Evolutionary conservation across 1,140 invertebrate genomes (phyloP).

Genomic region (Chionoecetes opilio): DNA sequence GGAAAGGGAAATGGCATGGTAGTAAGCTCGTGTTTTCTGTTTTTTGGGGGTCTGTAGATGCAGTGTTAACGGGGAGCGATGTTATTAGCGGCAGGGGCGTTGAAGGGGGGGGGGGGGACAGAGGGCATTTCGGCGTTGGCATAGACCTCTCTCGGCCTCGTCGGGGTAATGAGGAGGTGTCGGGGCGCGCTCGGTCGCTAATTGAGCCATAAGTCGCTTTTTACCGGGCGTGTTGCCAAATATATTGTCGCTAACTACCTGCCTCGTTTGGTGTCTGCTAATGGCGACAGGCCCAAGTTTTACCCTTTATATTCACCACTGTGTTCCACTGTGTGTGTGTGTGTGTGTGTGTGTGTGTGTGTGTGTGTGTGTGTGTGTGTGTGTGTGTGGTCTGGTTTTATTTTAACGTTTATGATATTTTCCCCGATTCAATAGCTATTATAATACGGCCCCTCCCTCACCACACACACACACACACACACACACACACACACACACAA

Average conservation of each 20-base stretch:
- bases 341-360: neutral
- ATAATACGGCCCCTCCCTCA: too few species aligned
- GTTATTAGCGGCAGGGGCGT: too few species aligned
- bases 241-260: neutral
- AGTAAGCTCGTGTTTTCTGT: too few species aligned
- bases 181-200: neutral
- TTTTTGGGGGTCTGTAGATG: neutral
- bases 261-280: constrained; percentile 7
- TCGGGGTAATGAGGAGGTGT: neutral
- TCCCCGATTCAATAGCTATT: too few species aligned
- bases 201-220: neutral
- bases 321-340: neutral
- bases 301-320: neutral
- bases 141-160: neutral
- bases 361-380: neutral
- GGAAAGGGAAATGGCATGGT: too few species aligned
- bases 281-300: neutral
- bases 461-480: too few species aligned
- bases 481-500: too few species aligned
- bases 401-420: too few species aligned
- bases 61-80: too few species aligned
- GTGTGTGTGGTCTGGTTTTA: too few species aligned
- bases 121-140: too few species aligned
- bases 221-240: neutral
- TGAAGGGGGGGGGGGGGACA: too few species aligned